Conservation (phyloP, 2,888 invertebrate species). For the Sisyra terminalis region DNA sequence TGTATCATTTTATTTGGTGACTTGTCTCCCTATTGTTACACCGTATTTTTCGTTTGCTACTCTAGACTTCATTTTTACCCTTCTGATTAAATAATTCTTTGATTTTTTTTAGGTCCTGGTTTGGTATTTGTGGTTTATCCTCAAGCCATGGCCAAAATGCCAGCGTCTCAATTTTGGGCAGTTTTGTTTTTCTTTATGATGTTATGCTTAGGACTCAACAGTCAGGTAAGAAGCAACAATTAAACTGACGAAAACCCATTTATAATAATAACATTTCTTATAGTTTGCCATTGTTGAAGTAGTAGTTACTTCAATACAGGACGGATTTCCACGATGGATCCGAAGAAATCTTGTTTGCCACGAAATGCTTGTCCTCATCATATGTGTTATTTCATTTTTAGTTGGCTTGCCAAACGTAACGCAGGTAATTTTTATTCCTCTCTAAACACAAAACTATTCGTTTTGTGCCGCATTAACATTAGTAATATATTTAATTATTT, state of each 20-base stretch:
- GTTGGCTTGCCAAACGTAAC: slow-evolving; percentile 79
- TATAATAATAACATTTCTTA: background rate
- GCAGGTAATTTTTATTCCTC: slow-evolving; percentile 33
- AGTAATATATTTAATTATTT: slow-evolving; percentile 9
- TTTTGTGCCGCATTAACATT: background rate
- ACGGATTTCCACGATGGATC: slow-evolving; percentile 80
- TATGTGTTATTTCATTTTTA: slow-evolving; percentile 69
- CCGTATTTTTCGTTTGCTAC: too few species aligned
- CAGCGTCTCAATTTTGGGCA: slow-evolving; percentile 78
- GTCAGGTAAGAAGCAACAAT: slow-evolving; percentile 41
- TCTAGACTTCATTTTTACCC: too few species aligned
- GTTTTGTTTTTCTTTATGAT: slow-evolving; percentile 84
- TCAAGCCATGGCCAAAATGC: slow-evolving; percentile 86
- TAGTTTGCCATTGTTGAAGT: slow-evolving; percentile 91
- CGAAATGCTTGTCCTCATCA: slow-evolving; percentile 67
- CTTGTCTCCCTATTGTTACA: too few species aligned
- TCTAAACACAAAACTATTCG: background rate
- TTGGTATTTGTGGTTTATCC: slow-evolving; percentile 84
- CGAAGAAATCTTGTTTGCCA: slow-evolving; percentile 68
- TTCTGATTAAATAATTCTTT: too few species aligned
- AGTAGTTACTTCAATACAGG: slow-evolving; percentile 84
- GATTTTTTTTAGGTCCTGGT: slow-evolving; percentile 59
- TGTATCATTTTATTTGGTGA: too few species aligned
- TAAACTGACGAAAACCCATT: background rate
- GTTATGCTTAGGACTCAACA: slow-evolving; percentile 72